These are phyloP conservation scores for Alauda arvensis DNA, from an alignment of 2,797 vertebrate species.

Conservation along the genomic window DNA sequence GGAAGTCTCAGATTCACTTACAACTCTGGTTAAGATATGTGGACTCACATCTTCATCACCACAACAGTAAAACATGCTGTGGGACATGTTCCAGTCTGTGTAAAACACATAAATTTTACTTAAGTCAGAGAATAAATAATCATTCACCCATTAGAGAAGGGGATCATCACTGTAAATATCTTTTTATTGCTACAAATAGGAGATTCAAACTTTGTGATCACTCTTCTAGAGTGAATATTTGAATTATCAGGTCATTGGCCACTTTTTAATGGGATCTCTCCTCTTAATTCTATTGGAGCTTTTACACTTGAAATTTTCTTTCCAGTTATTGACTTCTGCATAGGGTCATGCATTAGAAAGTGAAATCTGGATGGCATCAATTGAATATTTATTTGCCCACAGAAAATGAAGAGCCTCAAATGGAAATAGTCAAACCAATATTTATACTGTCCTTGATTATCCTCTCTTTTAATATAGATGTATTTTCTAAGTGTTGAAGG, in stretches of 20 bases:
- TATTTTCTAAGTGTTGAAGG: background rate
- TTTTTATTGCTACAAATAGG: background rate
- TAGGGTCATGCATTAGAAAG: background rate
- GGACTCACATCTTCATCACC: background rate
- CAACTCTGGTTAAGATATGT: background rate
- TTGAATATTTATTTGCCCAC: background rate
- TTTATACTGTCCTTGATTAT: background rate
- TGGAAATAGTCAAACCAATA: background rate
- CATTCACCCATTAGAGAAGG: background rate
- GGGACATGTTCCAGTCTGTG: background rate
- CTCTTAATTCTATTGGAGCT: background rate
- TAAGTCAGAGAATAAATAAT: background rate
- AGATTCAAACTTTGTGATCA: background rate
- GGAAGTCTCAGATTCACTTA: background rate
- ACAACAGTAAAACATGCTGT: background rate
- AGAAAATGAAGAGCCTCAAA: background rate
- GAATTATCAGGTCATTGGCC: background rate
- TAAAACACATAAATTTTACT: background rate
- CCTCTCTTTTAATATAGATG: background rate
- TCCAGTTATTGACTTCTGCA: background rate
- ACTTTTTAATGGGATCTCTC: fast-evolving
- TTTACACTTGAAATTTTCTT: background rate
- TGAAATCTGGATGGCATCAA: background rate
- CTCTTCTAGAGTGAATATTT: background rate
- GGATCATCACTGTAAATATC: background rate